A percentile compares a stretch with the other conserved stretches of the same genome.
Evolutionary conservation across 2,113 vertebrate species (phyloP).

Genomic region (Callaeas wilsoni): DNA sequence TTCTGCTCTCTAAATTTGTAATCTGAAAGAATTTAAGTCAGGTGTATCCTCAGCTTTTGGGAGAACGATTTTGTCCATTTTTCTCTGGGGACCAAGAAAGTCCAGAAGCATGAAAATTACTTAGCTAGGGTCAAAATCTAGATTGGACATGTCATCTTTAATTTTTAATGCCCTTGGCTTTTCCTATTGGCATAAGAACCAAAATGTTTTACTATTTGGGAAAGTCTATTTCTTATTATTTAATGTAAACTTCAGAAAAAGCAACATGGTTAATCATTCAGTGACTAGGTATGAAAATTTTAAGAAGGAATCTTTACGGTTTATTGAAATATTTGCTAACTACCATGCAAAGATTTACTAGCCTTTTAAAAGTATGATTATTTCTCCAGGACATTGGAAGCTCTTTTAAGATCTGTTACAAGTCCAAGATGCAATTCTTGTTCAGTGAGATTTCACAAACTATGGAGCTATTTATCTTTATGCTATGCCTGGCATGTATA

Average conservation of each 20-base stretch:
- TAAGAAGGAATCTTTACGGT: not conserved
- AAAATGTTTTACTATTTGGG: not conserved
- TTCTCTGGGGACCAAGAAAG: not conserved
- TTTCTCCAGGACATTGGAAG: slow-evolving; percentile 18
- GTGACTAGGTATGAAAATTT: not conserved
- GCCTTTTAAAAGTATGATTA: slow-evolving; percentile 6
- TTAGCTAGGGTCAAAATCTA: not conserved
- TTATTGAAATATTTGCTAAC: slow-evolving; percentile 6
- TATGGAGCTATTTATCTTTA: not conserved
- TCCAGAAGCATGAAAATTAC: not conserved
- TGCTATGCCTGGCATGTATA: not conserved
- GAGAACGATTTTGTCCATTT: not conserved
- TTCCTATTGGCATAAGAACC: not conserved
- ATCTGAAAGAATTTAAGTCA: not conserved
- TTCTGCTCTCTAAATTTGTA: not conserved
- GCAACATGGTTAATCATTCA: not conserved
- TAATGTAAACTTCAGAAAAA: not conserved
- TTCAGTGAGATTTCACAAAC: not conserved
- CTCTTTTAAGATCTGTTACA: not conserved
- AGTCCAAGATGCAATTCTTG: not conserved
- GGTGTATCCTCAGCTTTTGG: not conserved
- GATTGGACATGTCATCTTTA: not conserved
- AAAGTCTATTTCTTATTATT: not conserved
- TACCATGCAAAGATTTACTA: not conserved
- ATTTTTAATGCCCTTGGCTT: not conserved